phyloP scores from a whole-genome alignment of 2,888 invertebrate species.

The Omphaloscelis lunosa region DNA sequence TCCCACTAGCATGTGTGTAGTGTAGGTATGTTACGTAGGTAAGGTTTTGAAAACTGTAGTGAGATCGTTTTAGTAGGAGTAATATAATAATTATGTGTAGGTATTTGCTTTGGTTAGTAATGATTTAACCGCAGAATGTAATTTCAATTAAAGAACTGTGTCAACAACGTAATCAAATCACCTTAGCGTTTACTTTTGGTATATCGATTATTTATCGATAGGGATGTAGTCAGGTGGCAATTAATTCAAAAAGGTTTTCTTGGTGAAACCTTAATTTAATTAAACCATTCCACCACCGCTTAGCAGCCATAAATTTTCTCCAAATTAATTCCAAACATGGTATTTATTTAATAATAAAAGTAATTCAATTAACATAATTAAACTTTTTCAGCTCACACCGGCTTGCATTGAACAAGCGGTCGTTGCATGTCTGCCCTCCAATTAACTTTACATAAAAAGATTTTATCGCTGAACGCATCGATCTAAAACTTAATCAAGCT shows the following conservation, averaged over 20 bases:
- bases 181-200: neutral
- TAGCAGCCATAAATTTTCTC: constrained; percentile 2
- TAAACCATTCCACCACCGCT: neutral
- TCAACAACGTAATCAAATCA: constrained; percentile 12
- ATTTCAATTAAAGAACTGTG: neutral
- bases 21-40: neutral
- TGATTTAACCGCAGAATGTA: neutral
- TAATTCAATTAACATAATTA: constrained; percentile 46
- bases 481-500: constrained; percentile 68
- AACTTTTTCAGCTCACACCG: constrained; percentile 34
- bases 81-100: neutral
- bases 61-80: neutral
- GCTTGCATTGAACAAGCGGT: constrained; percentile 50
- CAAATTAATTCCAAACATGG: constrained; percentile 16
- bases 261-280: constrained; percentile 1
- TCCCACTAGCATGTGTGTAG: neutral
- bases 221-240: neutral
- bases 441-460: constrained; percentile 65
- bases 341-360: constrained; percentile 21
- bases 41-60: neutral
- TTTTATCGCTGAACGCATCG: constrained; percentile 65
- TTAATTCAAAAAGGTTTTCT: neutral
- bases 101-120: constrained; percentile 6
- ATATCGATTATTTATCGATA: neutral
- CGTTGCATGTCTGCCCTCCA: constrained; percentile 66